Percentiles rank a stretch among this genome's conserved stretches.
These are phyloP conservation scores for Protobothrops mucrosquamatus DNA, from an alignment of 2,113 vertebrate genomes.

Conservation along the genomic window DNA sequence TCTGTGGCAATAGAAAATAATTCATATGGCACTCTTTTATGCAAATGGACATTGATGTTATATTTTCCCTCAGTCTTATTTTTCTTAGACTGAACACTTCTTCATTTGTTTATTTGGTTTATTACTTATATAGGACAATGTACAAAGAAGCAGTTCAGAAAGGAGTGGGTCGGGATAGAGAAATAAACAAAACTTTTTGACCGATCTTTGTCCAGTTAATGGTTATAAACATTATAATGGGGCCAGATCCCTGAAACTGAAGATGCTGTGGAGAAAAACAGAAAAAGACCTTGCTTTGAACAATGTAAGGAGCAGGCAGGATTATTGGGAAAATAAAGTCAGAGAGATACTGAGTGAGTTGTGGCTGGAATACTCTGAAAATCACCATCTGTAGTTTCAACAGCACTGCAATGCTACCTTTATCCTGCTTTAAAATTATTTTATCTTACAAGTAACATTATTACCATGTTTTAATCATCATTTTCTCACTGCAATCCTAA, in stretches of 20 bases:
- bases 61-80: background rate
- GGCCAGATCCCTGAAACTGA: background rate
- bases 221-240: background rate
- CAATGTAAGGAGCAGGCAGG: background rate
- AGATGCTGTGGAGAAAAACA: background rate
- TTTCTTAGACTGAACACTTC: background rate
- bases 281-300: background rate
- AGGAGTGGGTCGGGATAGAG: background rate
- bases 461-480: background rate
- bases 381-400: background rate
- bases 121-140: background rate
- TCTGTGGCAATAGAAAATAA: too few species aligned
- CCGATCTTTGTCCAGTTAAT: background rate
- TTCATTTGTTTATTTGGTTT: background rate
- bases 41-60: background rate
- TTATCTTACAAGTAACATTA: background rate
- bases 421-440: background rate
- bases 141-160: background rate
- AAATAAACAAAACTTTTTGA: background rate
- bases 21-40: background rate
- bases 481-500: background rate
- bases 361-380: background rate
- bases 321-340: background rate
- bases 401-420: background rate
- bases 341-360: background rate